Evolutionary conservation across 1,140 invertebrate genomes (phyloP), one percentile per base, ranked within the genome.

Genomic region (Heliconius eleuchia): DNA sequence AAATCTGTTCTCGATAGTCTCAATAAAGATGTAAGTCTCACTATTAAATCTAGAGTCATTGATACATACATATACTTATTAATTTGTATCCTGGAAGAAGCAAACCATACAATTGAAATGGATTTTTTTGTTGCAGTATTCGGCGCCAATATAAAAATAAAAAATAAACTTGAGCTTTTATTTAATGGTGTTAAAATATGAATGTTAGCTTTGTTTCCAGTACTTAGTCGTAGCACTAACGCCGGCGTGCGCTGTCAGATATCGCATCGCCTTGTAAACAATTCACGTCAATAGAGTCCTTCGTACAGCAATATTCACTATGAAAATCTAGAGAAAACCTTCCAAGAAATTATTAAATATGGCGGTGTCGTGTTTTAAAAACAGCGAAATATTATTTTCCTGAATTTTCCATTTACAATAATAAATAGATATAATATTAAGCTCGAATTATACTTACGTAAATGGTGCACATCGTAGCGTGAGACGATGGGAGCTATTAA

Each of bases 21-120:
- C 83, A 95, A 94, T 75, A 94, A 92, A 84, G 94, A 95, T 78
- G 94, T 95, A 88, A 95, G 94, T 94, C 79, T 50, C 2, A 23
- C n/a, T 9, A 52, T 18, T 52, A 18, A 19, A 52, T 52, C 3
- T 13, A 46, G 13, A 46, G 13, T 46, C 3, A 16, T 34, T 34
- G 34, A 46, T 11, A 46, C 11, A 46, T 11, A 46, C 11, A 13
- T 11, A 46, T 46, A 46, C 8, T 11, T 0, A 46, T 9, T 13
- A 3, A 46, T 19, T 7, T 18, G 16, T 7, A 18, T 19, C 18
- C 50, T 52, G 50, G 16, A 52, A 7, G 50, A 52, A 19, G 50
- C 5, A 52, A 50, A 50, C 18, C 3, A 18, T 52, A 23, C 2
- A 57, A 3, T 52, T 52, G 50, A 57, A 23, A n/a, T 55, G 55